Percentiles rank a stretch among this genome's conserved stretches.
phyloP scores from a whole-genome alignment of 1,140 invertebrate genomes.

The Armadillidium nasatum region DNA sequence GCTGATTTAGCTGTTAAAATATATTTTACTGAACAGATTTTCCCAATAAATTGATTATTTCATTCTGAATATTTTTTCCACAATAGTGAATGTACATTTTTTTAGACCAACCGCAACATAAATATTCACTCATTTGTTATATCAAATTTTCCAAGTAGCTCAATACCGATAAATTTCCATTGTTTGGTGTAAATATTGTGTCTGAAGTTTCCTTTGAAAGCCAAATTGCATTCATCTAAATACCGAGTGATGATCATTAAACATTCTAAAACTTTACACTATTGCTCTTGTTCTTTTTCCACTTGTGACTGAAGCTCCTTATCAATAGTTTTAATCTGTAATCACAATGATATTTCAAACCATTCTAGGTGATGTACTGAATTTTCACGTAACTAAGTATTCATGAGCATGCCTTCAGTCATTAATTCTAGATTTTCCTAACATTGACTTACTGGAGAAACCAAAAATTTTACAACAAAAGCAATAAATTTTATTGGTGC shows the following conservation, averaged over 20 bases:
- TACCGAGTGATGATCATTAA: background rate
- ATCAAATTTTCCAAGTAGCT: too few relatives aligned
- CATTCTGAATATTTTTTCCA: background rate
- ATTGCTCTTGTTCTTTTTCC: background rate
- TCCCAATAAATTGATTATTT: background rate
- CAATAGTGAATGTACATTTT: background rate
- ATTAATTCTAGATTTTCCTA: background rate
- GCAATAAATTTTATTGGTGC: constrained; percentile 4
- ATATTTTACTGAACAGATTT: background rate
- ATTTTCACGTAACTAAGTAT: background rate
- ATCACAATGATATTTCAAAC: background rate
- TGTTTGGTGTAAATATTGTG: background rate
- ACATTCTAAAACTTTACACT: background rate
- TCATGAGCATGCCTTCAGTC: background rate
- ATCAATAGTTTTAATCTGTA: background rate
- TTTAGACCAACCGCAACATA: background rate
- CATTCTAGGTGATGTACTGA: constrained; percentile 1
- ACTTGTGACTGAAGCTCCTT: background rate
- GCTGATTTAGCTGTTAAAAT: background rate
- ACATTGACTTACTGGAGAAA: background rate
- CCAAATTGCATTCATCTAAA: background rate
- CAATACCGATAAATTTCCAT: background rate
- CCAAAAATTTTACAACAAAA: constrained; percentile 1
- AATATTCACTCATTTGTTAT: background rate
- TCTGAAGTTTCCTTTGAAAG: background rate